phyloP scores from a whole-genome alignment of 92 coral and sea anemone species.

The Galaxea fascicularis region DNA sequence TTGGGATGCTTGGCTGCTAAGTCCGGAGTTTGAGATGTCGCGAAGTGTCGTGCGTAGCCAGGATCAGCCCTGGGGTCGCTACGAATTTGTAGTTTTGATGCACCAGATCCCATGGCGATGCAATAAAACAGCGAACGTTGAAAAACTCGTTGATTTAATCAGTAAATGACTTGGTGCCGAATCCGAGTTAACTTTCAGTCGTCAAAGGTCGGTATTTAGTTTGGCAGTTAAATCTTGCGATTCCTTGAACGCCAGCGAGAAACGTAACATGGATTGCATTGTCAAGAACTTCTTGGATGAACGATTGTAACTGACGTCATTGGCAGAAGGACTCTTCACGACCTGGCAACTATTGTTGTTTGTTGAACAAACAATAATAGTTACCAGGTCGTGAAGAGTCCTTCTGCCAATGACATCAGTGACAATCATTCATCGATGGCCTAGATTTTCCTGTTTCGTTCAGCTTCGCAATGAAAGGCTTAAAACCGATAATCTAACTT shows the following conservation, averaged over 20 bases:
- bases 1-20: not conserved
- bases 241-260: no score
- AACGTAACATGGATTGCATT: no score
- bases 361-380: not conserved
- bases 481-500: no score
- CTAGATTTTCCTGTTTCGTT: not conserved
- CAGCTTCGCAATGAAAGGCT: not conserved
- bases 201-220: not conserved
- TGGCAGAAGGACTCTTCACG: no score
- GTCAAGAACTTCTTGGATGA: no score
- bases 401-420: not conserved
- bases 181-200: not conserved
- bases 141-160: not conserved
- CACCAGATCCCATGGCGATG: constrained; percentile 19
- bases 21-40: not conserved
- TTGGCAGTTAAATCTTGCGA: no score
- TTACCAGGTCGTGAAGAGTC: not conserved
- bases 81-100: not conserved
- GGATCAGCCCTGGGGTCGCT: not conserved
- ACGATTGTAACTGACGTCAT: no score
- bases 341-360: no score
- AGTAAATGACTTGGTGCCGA: not conserved
- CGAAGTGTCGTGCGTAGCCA: not conserved
- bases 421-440: not conserved
- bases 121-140: not conserved